These are phyloP conservation scores for Dendrolimus punctatus DNA, from an alignment of 1,140 invertebrate species.

Conservation along the genomic window DNA sequence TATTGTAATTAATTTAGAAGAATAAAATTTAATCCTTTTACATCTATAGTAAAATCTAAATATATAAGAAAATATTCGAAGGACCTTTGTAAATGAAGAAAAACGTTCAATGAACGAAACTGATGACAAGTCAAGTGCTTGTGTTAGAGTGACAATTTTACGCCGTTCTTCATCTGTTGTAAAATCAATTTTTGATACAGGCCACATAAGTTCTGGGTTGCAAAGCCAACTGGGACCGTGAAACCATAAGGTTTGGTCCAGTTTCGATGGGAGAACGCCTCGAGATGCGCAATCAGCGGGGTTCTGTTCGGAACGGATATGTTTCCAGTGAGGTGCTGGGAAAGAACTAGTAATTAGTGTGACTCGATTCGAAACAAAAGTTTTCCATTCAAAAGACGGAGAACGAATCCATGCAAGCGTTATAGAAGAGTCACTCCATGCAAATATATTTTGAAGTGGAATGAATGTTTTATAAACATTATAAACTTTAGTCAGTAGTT, in stretches of 20 bases:
- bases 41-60: neutral
- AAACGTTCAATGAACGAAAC: neutral
- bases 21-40: neutral
- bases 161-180: neutral
- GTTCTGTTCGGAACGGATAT: too few relatives aligned
- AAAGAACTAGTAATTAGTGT: neutral
- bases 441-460: conserved; percentile 8
- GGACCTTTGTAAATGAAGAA: neutral
- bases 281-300: neutral
- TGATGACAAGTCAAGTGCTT: neutral
- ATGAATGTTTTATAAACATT: conserved; percentile 13
- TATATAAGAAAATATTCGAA: neutral
- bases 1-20: too few relatives aligned
- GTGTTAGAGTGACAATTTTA: neutral
- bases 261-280: neutral
- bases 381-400: conserved; percentile 27
- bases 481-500: conserved; percentile 13
- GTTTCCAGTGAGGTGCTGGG: too few relatives aligned
- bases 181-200: neutral
- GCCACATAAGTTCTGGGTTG: neutral
- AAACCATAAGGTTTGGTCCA: neutral
- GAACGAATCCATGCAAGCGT: conserved; percentile 40
- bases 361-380: conserved; percentile 56
- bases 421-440: conserved; percentile 34
- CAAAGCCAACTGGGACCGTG: neutral